Percentiles rank a stretch among this genome's conserved stretches.
These are phyloP conservation scores for Anomalospiza imberbis DNA, from an alignment of 2,797 vertebrate species.

Conservation along the genomic window DNA sequence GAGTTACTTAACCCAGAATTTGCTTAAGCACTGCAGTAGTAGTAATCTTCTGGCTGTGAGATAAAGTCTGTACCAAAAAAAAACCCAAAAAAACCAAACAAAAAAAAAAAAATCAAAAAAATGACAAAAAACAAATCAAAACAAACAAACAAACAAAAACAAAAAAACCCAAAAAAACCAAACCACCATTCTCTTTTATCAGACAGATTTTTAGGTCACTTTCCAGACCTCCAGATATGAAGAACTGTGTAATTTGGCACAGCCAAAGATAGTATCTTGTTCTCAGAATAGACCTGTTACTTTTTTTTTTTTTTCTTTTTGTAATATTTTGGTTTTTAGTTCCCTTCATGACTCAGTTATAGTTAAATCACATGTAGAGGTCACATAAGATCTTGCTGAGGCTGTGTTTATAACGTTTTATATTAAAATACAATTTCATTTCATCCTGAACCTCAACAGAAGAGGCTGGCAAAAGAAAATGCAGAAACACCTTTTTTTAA, in stretches of 20 bases:
- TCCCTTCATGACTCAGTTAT: neutral
- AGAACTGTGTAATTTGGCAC: neutral
- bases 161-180: no score
- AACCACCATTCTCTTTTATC: neutral
- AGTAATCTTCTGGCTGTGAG: neutral
- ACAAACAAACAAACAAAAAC: no score
- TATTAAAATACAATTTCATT: neutral
- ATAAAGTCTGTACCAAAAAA: neutral
- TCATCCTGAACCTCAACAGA: neutral
- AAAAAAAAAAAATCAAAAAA: neutral
- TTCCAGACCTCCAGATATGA: neutral
- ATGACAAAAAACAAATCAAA: neutral
- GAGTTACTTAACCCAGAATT: neutral
- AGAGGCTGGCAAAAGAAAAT: neutral
- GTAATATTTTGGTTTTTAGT: neutral
- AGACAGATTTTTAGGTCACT: neutral
- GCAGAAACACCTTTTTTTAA: neutral
- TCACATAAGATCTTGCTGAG: neutral
- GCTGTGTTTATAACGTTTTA: neutral
- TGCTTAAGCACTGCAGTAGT: neutral
- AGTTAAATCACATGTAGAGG: neutral
- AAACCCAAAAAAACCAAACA: neutral
- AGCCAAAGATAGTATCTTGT: neutral
- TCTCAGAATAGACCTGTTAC: neutral
- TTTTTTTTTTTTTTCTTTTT: no score